Evolutionary conservation across 2,888 invertebrate genomes (phyloP).

Genomic region (Bombylius discolor): DNA sequence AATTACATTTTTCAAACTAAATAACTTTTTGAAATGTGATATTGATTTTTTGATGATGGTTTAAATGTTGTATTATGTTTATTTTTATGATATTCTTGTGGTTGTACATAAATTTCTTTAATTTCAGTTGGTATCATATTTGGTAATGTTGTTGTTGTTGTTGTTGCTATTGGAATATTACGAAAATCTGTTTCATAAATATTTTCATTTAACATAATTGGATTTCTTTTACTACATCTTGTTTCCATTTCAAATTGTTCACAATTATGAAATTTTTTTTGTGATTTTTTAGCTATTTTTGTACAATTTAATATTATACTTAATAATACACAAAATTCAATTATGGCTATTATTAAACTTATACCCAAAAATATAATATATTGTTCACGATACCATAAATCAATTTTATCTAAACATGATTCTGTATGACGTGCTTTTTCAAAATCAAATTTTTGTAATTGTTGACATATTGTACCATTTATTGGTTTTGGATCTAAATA

Average conservation of each 20-base stretch:
- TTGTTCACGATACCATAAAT: slow-evolving; percentile 66
- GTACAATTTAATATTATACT: slow-evolving; percentile 60
- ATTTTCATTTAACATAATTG: slow-evolving; percentile 17
- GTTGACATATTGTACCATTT: slow-evolving; percentile 60
- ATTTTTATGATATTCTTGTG: slow-evolving; percentile 29
- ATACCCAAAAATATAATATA: slow-evolving; percentile 53
- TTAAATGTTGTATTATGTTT: slow-evolving; percentile 30
- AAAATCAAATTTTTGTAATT: slow-evolving; percentile 26
- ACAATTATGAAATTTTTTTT: slow-evolving; percentile 14
- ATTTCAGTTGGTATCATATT: slow-evolving; percentile 6
- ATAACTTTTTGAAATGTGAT: slow-evolving; percentile 27
- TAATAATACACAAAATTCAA: slow-evolving; percentile 58
- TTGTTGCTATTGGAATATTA: slow-evolving; percentile 16
- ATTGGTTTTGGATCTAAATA: slow-evolving; percentile 63
- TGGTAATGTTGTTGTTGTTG: not conserved
- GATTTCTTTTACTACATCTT: not conserved
- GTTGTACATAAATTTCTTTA: slow-evolving; percentile 21
- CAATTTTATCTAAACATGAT: slow-evolving; percentile 51
- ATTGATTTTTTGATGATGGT: slow-evolving; percentile 26
- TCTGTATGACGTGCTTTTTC: slow-evolving; percentile 29
- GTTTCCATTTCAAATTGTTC: slow-evolving; percentile 14
- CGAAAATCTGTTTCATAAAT: slow-evolving; percentile 29
- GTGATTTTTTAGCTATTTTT: slow-evolving; percentile 32
- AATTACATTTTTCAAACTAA: slow-evolving; percentile 22
- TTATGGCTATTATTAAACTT: slow-evolving; percentile 52